Evolutionary conservation across 2,888 invertebrate genomes (phyloP).

Genomic region (Trachelus troglodyta): DNA sequence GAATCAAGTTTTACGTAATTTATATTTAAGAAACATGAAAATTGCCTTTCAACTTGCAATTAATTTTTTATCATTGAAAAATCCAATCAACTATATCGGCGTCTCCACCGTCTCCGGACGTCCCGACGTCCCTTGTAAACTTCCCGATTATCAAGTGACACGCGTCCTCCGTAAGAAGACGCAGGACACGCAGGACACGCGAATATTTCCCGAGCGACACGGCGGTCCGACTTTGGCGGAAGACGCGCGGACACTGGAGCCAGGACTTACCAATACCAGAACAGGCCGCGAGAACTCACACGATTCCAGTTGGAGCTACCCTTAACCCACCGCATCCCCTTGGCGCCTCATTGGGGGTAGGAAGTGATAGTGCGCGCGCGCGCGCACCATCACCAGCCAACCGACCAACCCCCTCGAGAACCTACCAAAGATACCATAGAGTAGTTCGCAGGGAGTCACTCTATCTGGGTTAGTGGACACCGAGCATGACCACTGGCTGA

Average conservation of each 20-base stretch:
- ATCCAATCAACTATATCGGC: no score
- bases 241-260: constrained; percentile 64
- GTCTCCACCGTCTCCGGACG: no score
- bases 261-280: constrained; percentile 48
- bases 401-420: constrained; percentile 29
- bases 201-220: constrained; percentile 27
- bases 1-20: background rate
- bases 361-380: background rate
- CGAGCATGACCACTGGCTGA: constrained; percentile 42
- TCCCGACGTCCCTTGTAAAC: no score
- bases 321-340: background rate
- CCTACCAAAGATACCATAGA: constrained; percentile 46
- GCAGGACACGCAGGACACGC: background rate
- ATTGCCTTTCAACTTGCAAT: background rate
- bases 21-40: background rate
- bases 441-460: constrained; percentile 40
- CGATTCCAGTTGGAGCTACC: constrained; percentile 27
- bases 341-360: constrained; percentile 1
- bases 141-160: background rate
- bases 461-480: constrained; percentile 53
- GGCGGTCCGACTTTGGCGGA: constrained; percentile 61
- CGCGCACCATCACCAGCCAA: constrained; percentile 25
- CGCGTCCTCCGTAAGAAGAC: background rate
- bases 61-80: background rate
- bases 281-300: constrained; percentile 40